Percentiles rank a stretch among this genome's conserved stretches.
Conservation (phyloP, 1,140 invertebrate genomes). For the Lepidurus packardi region DNA sequence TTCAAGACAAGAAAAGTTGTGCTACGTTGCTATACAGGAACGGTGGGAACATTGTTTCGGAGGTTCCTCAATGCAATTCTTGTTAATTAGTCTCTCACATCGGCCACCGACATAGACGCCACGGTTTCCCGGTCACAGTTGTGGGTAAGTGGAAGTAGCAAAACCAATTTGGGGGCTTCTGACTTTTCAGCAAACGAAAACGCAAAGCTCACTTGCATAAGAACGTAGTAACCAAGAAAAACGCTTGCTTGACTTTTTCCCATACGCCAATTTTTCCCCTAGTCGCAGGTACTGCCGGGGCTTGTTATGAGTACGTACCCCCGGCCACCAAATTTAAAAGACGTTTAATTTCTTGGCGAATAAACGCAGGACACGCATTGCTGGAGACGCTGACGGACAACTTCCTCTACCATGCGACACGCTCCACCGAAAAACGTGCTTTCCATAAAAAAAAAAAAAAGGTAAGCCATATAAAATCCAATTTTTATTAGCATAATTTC, state of each 20-base stretch:
- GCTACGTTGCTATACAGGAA: no score
- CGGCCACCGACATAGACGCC: not conserved
- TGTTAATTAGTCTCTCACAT: constrained; percentile 4
- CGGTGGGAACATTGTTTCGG: not conserved
- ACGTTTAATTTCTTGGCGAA: not conserved
- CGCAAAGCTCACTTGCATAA: not conserved
- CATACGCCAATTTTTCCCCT: not conserved
- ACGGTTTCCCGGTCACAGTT: no score
- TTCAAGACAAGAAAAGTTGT: not conserved
- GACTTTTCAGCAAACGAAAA: no score
- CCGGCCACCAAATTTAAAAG: no score
- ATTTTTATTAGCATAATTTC: not conserved
- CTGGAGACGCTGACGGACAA: constrained; percentile 4
- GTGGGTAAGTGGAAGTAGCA: no score
- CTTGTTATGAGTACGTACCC: no score
- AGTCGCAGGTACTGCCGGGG: not conserved
- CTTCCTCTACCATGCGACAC: not conserved
- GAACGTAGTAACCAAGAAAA: not conserved
- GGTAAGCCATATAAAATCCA: not conserved
- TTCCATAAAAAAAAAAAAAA: constrained; percentile 9
- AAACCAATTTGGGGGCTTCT: no score
- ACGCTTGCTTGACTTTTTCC: not conserved
- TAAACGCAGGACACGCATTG: not conserved
- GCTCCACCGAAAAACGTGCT: not conserved
- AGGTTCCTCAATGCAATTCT: not conserved